Conservation (phyloP, 1,140 invertebrate species). For the Zaprionus davidi region DNA sequence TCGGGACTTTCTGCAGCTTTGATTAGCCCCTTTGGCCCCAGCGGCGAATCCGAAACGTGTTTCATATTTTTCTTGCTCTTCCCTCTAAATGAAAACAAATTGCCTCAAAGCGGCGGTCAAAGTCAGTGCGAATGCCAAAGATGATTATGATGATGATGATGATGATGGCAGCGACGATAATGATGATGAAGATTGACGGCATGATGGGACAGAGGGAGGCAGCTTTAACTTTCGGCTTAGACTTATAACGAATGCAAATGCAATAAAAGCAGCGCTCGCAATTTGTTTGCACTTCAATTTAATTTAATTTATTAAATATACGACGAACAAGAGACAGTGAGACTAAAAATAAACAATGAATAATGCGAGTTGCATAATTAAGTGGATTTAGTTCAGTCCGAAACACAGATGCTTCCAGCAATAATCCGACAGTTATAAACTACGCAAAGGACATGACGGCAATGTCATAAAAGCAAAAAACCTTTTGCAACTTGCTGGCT, state of each 20-base stretch:
- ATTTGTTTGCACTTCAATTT: slow-evolving; percentile 74
- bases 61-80: slow-evolving; percentile 35
- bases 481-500: neutral
- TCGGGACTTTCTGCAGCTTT: slow-evolving; percentile 13
- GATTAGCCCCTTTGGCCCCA: slow-evolving; percentile 44
- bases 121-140: slow-evolving; percentile 47
- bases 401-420: slow-evolving; percentile 19
- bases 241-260: slow-evolving; percentile 70
- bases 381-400: slow-evolving; percentile 26
- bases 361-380: slow-evolving; percentile 49
- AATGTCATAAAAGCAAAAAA: slow-evolving; percentile 14
- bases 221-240: neutral
- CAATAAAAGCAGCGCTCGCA: slow-evolving; percentile 62
- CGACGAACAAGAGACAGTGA: slow-evolving; percentile 11
- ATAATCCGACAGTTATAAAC: slow-evolving; percentile 35
- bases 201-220: slow-evolving; percentile 3
- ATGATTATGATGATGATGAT: slow-evolving; percentile 60
- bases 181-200: slow-evolving; percentile 72
- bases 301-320: slow-evolving; percentile 62
- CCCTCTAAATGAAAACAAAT: slow-evolving; percentile 69
- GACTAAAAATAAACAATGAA: slow-evolving; percentile 52
- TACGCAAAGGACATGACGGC: slow-evolving; percentile 9
- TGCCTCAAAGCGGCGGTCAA: slow-evolving; percentile 53
- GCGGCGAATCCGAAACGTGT: slow-evolving; percentile 29
- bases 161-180: slow-evolving; percentile 18